Percentiles rank a stretch among this genome's conserved stretches.
Conservation (phyloP, 2,113 vertebrate species). For the Hyaena hyaena region DNA sequence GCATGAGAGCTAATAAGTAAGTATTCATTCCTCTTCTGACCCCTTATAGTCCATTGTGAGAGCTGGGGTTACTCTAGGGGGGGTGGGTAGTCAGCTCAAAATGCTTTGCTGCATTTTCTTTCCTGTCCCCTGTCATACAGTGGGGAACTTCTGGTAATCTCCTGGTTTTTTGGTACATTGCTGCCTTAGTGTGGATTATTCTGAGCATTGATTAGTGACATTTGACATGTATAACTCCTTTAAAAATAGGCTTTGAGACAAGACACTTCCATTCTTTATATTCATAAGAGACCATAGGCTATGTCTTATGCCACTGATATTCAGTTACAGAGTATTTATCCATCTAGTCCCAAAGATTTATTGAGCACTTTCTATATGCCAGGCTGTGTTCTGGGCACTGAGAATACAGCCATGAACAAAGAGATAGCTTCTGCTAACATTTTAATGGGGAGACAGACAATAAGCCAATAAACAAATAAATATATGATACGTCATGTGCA, state of each 20-base stretch:
- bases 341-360: not conserved
- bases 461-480: slow-evolving; percentile 5
- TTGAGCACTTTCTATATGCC: slow-evolving; percentile 4
- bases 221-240: slow-evolving; percentile 18
- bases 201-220: not conserved
- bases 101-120: not conserved
- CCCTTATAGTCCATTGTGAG: not conserved
- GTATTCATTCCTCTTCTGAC: not conserved
- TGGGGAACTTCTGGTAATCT: not conserved
- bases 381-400: not conserved
- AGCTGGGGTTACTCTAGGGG: not conserved
- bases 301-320: not conserved
- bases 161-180: not conserved
- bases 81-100: not conserved
- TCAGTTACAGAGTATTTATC: not conserved
- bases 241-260: not conserved
- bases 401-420: slow-evolving; percentile 21
- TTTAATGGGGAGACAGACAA: not conserved
- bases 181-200: not conserved
- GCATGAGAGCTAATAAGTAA: slow-evolving; percentile 96
- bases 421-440: not conserved
- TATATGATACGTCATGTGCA: not conserved
- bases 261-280: not conserved
- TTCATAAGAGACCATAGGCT: not conserved
- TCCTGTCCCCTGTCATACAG: not conserved